Evolutionary conservation across 2,797 vertebrate genomes (phyloP), one percentile per base, ranked within the genome.

Genomic region (Eidolon dupreanum): DNA sequence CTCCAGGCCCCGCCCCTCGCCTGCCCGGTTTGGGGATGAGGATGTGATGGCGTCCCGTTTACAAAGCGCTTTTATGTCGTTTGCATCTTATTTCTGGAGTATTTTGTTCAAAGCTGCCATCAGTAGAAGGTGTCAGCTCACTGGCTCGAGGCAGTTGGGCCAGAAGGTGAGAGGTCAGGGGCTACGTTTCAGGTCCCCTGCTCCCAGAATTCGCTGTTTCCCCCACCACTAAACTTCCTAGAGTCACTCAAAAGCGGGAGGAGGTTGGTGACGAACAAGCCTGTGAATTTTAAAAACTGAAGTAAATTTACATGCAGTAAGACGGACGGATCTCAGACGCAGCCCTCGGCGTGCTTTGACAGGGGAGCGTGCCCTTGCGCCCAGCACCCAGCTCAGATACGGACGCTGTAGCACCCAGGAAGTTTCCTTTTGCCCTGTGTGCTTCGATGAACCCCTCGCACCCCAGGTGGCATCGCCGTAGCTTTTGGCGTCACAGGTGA

Each of bases 401-500:
- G 4, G 38, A 19, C 5, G 13, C 53, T 26, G 31, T 31, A 7
- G 57, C 28, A 15, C n/a, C 28, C 2, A 26, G 11, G 38, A 61
- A 9, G 36, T 11, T 11, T 57, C 26, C 19, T 71, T 61, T 28
- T 3, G 55, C 6, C 38, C 22, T 68, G 63, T 68, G 22, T 36
- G 3, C n/a, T 49, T 63, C 20, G 43, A 0, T n/a, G 26, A 16
- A 41, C 22, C 24, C 59, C 6, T 2, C 6, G 6, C 5, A 8
- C 7, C 41, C 2, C 70, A 31, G 55, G 24, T 19, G 61, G 4
- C 13, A 8, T 20, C 20, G 5, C 36, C 55, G 55, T 68, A 8
- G 11, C n/a, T 43, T 43, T 59, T 46, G 17, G 49, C 41, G n/a
- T 53, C 49, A 1, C 5, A 24, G 20, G 8, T 22, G 28, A 15